Conservation (phyloP, 2,888 invertebrate species). For the Scaptomyza flava region DNA sequence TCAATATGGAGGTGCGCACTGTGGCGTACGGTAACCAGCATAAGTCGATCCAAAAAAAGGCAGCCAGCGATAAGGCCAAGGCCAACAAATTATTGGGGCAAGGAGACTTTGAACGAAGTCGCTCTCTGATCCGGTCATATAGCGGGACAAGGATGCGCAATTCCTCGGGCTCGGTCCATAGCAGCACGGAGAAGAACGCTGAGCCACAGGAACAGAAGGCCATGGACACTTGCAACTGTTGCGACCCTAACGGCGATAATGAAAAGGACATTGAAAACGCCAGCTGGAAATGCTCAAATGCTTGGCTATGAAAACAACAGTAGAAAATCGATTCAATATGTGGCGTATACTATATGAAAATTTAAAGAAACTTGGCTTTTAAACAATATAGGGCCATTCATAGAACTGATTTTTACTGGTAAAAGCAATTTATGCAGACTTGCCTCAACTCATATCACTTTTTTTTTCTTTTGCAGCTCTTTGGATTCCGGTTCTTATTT, state of each 20-base stretch:
- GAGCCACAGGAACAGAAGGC: neutral
- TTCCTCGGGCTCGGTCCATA: conserved; percentile 14
- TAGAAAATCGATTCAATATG: no score
- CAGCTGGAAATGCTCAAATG: neutral
- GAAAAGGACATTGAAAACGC: conserved; percentile 2
- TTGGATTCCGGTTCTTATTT: neutral
- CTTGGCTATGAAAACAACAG: neutral
- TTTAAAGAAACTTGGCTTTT: no score
- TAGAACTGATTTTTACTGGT: no score
- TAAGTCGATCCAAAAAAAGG: neutral
- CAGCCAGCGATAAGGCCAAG: neutral
- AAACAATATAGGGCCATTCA: no score
- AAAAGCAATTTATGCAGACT: no score
- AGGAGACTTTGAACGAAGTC: conserved; percentile 25
- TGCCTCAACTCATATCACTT: neutral
- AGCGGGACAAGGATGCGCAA: neutral
- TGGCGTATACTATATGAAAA: no score
- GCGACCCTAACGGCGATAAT: conserved; percentile 23
- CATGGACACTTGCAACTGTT: conserved; percentile 19
- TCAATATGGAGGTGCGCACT: conserved; percentile 1
- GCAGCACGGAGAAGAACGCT: neutral
- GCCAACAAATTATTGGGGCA: conserved; percentile 2
- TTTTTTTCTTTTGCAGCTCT: conserved; percentile 5
- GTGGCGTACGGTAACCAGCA: neutral
- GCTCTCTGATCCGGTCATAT: conserved; percentile 1